Evolutionary conservation across 1,140 invertebrate species (phyloP), one percentile per base, ranked within the genome.

Genomic region (Tetragonula clypearis): DNA sequence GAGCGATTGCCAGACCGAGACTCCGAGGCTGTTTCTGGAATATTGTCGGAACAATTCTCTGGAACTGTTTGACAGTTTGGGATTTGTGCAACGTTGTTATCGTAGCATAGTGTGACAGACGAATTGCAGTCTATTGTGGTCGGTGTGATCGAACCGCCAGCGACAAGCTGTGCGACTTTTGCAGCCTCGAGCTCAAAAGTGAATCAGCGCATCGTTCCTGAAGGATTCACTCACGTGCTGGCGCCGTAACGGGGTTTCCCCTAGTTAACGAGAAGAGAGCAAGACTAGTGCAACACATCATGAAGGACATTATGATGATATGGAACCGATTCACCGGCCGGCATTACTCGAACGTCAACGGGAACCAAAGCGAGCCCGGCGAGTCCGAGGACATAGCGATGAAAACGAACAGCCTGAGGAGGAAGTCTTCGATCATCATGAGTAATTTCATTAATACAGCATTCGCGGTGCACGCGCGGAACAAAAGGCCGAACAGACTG

Each of bases 221-320:
- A 49, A 49, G 41, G 41, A 62, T 30, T n/a, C 11, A 12, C 23
- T 62, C 30, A 30, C 23, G 23, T n/a, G 23, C 60, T 11, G 23
- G 11, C 23, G 60, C 60, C 41, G 41, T 49, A 49, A 35, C 35
- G 4, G 3, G 0, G 6, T 41, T 6, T 41, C 5, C 3, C 41
- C 3, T 41, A 49, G 41, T 49, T 49, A 49, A 8, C 41, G 41
- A 62, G 12, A n/a, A 62, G 23, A 62, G 12, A 62, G 60, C n/a
- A 15, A 30, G 30, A 5, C 12, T 9, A 74, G 35, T 79, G 53
- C 62, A 41, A 1, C 12, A 1, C 12, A 86, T 17, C 1, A 96
- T 96, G 96, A 96, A 96, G 91, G 96, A 96, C 77, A 87, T 96
- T 15, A 93, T 94, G 58, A 93, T 95, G 88, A 95, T 96, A 84